These are phyloP conservation scores for Agrypnus murinus DNA, from an alignment of 2,888 invertebrate species.

Conservation along the genomic window DNA sequence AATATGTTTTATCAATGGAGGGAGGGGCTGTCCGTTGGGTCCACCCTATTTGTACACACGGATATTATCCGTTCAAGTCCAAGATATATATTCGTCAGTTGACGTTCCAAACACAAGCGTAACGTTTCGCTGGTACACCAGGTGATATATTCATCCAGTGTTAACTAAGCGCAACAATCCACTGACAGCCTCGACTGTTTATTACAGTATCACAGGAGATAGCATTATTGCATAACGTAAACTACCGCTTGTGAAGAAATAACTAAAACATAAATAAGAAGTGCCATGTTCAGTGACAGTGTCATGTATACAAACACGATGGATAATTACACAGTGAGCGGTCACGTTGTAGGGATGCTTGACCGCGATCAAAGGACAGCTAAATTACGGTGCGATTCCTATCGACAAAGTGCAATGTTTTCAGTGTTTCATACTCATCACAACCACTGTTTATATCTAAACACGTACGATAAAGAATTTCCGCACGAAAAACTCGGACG, in stretches of 20 bases:
- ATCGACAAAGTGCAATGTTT: conserved; percentile 33
- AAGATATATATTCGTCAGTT: conserved; percentile 56
- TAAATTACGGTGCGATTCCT: conserved; percentile 54
- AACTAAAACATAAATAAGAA: conserved; percentile 35
- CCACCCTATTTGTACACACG: conserved; percentile 53
- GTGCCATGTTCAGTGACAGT: conserved; percentile 51
- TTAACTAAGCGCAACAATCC: conserved; percentile 26
- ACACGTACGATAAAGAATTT: conserved; percentile 17
- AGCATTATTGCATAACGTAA: conserved; percentile 30
- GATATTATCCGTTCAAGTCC: conserved; percentile 53
- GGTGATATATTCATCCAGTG: conserved; percentile 46
- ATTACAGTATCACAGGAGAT: conserved; percentile 29
- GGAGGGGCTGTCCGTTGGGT: conserved; percentile 49
- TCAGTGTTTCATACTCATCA: conserved; percentile 33
- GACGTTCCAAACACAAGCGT: conserved; percentile 53
- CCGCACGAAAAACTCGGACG: conserved; percentile 37
- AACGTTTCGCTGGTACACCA: conserved; percentile 51
- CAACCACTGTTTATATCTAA: conserved; percentile 23
- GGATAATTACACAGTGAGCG: conserved; percentile 51
- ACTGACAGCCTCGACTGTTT: conserved; percentile 27
- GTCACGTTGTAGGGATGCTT: conserved; percentile 66
- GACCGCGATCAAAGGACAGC: conserved; percentile 68
- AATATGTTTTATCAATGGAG: conserved; percentile 54
- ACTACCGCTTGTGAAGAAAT: conserved; percentile 38
- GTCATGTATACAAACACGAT: conserved; percentile 45